Evolutionary conservation across 1,140 invertebrate genomes (phyloP).

Genomic region (Lepidurus apus): DNA sequence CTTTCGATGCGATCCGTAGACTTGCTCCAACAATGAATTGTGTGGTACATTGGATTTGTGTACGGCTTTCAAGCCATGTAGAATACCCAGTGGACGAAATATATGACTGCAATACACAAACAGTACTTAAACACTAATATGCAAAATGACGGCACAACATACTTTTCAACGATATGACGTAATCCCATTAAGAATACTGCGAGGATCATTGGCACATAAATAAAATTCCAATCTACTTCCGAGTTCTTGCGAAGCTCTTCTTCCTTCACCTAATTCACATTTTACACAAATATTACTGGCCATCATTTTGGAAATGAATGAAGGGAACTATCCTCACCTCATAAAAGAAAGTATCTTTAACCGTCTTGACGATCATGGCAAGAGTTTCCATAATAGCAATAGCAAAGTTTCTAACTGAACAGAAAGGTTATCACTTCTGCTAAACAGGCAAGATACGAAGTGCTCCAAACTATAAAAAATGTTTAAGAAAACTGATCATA

Average conservation of each 20-base stretch:
- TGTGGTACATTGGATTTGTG: not conserved
- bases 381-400: not conserved
- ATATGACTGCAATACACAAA: not conserved
- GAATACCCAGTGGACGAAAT: constrained; percentile 9
- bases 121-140: not conserved
- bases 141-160: not conserved
- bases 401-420: not conserved
- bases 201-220: constrained; percentile 13
- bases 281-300: not conserved
- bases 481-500: too few species aligned
- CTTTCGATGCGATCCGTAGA: not conserved
- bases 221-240: constrained; percentile 30
- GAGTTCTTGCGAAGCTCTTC: constrained; percentile 20
- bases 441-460: not conserved
- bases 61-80: not conserved
- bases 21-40: constrained; percentile 9
- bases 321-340: not conserved
- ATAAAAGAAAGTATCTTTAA: not conserved
- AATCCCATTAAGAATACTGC: constrained; percentile 2
- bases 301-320: not conserved
- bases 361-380: not conserved
- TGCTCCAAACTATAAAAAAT: too few species aligned
- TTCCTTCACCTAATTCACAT: not conserved
- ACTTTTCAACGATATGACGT: constrained; percentile 26
- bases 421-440: too few species aligned